phyloP scores from a whole-genome alignment of 2,113 vertebrate genomes.

The Ascaphus truei region DNA sequence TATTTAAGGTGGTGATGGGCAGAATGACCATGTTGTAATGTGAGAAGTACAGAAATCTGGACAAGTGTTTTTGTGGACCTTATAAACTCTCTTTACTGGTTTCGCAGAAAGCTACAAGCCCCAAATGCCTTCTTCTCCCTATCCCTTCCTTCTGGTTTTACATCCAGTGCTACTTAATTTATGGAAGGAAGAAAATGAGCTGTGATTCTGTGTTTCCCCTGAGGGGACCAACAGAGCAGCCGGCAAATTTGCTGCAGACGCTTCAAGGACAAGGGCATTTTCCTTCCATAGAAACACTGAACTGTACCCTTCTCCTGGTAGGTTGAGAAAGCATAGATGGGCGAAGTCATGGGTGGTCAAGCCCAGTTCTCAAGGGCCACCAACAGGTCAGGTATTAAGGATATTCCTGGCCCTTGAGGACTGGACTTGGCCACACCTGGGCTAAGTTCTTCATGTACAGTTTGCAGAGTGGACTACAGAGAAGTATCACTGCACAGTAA shows the following conservation, averaged over 20 bases:
- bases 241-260: conserved; percentile 30
- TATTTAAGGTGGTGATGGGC: too few relatives aligned
- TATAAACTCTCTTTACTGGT: neutral
- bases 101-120: neutral
- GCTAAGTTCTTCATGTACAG: neutral
- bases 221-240: conserved; percentile 23
- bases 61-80: neutral
- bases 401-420: too few relatives aligned
- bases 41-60: too few relatives aligned
- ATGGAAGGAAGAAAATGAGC: conserved; percentile 30
- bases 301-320: conserved; percentile 13
- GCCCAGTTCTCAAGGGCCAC: too few relatives aligned
- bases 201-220: conserved; percentile 28
- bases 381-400: too few relatives aligned
- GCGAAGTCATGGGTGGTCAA: too few relatives aligned
- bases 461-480: too few relatives aligned
- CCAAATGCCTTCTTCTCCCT: neutral
- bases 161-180: conserved; percentile 20
- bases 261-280: conserved; percentile 36
- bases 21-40: too few relatives aligned
- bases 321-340: conserved; percentile 2
- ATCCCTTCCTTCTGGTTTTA: neutral
- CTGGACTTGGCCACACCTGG: too few relatives aligned
- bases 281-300: neutral
- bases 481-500: too few relatives aligned